Evolutionary conservation across 2,888 invertebrate species (phyloP), one percentile per base, ranked within the genome.

Genomic region (Idaea straminata): DNA sequence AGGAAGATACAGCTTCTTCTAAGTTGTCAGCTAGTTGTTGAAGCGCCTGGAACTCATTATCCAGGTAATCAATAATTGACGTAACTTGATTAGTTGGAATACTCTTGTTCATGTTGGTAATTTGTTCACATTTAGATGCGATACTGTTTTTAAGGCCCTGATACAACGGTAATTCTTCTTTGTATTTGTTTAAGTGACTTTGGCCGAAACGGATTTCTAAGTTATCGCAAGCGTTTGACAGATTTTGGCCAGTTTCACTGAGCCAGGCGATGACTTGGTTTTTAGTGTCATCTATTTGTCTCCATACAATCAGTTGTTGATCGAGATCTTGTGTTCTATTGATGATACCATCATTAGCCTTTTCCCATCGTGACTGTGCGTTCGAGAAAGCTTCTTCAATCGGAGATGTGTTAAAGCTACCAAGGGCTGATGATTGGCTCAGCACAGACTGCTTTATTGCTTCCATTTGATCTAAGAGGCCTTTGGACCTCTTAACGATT

Each of bases 271-370:
- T 88, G 4, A 98, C 92, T 82, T 97, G 97, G 71, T 96, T 96
- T 81, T 97, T 97, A 0, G 96, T 95, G 67, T 97, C 97, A 74
- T 97, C 96, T 57, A 99, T 96, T 84, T 98, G 98, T 77, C 97
- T 96, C 98, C 98, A 98, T 64, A 98, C 96, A n/a, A 97, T 96
- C 0, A 96, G 94, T 86, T 98, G 98, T 0, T 97, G 96, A 87
- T 99, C 98, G 62, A 96, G 94, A 64, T 95, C 95, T 83, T 97
- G 97, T 34, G 96, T 95, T 73, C 95, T 94, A 73, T 96, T 96
- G 5, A 96, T 94, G 4, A 96, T 94, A 62, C 94, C 94, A 69
- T 96, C 96, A 75, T 96, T 95, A 0, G 94, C 92, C 72, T 95
- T 94, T 68, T 96, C 96, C 95, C 96, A 97, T 16, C 94, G 93